Evolutionary conservation across 30 jellyfish, hydroid and myxozoan species (phyloP).

Genomic region (Cassiopea xamachana): DNA sequence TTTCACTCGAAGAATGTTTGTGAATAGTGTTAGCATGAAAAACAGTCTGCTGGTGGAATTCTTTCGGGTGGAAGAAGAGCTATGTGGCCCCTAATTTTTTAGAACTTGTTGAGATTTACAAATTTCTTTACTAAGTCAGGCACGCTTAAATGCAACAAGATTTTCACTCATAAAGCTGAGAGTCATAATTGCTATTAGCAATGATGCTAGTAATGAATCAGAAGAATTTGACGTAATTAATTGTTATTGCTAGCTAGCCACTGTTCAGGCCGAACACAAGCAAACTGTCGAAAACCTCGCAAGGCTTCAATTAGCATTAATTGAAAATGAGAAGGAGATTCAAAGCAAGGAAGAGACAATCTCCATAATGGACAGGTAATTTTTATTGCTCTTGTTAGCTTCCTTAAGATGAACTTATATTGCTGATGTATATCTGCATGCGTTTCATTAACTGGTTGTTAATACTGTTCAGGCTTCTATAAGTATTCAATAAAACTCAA

Average conservation of each 20-base stretch:
- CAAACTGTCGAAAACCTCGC: constrained; percentile 60
- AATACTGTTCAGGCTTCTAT: background rate
- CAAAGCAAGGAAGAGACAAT: constrained; percentile 46
- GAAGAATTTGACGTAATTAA: no score
- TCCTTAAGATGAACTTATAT: no score
- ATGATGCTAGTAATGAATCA: background rate
- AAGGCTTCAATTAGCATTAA: constrained; percentile 34
- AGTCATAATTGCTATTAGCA: background rate
- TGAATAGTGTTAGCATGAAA: no score
- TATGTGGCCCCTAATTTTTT: no score
- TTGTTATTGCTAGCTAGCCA: constrained; percentile 23
- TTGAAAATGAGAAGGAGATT: constrained; percentile 47
- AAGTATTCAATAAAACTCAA: no score
- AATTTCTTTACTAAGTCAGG: no score
- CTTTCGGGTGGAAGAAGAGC: no score
- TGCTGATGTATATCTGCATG: background rate
- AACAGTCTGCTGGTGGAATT: no score
- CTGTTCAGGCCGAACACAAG: constrained; percentile 70
- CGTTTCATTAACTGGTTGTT: background rate
- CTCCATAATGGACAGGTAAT: constrained; percentile 65
- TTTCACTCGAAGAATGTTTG: no score
- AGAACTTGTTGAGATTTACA: no score
- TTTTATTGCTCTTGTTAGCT: background rate
- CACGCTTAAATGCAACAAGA: no score
- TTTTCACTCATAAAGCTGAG: no score